Base-by-base conservation (phyloP, 2,888 invertebrate genomes). In the Rapana venosa region DNA sequence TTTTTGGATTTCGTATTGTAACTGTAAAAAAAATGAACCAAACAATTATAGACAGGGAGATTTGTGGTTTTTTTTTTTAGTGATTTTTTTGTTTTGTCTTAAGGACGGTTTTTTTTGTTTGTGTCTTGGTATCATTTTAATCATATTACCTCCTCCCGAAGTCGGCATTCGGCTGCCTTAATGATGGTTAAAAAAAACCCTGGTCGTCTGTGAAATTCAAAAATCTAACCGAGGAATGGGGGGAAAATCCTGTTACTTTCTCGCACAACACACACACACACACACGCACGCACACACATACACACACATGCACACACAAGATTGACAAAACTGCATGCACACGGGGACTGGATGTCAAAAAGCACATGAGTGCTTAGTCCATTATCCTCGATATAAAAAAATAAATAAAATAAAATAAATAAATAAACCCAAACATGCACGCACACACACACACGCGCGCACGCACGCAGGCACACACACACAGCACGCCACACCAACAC, bases 1-100 rank as follows among this genome's bases (percentile, higher is more conserved):
- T 88, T 97, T 96, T 22, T 97, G 97, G 91, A 97, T 97, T 94
- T 97, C 97, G 83, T 97, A 97, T 92, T 97, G 97, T 90, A 97
- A 96, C 92, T 97, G 96, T 26, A n/a, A 47, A 58, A 0, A 11
- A 35, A 22, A 35, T 17, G n/a, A n/a, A n/a, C n/a, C n/a, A n/a
- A n/a, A n/a, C n/a, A n/a, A n/a, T n/a, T n/a, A n/a, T n/a, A n/a
- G 47, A 47, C 8, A 47, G 47, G 47, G 47, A 47, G 47, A 47
- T 2, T 47, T 47, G 47, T 2, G 47, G 47, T 47, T 47, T 47
- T 47, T 2, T n/a, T 2, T 47, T 5, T 47, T 47, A 47, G n/a
- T 47, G 47, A 47, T 5, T 47, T 47, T 47, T 47, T 47, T 47
- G 47, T 47, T n/a, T 47, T 47, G 47, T 47, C n/a, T n/a, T n/a